Evolutionary conservation across 2,888 invertebrate species (phyloP).

Genomic region (Argyra leucocephala): DNA sequence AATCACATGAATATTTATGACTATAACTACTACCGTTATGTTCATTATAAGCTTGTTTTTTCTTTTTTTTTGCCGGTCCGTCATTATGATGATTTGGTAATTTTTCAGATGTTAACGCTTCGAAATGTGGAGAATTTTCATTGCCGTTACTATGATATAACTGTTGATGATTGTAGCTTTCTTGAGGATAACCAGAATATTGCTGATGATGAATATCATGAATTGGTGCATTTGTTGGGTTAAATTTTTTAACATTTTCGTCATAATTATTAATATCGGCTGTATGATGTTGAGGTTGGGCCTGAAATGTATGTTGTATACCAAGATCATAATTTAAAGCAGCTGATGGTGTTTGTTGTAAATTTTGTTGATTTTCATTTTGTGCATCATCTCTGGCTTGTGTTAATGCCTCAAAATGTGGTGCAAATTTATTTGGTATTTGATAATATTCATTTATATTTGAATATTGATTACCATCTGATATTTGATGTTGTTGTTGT

Average conservation of each 20-base stretch:
- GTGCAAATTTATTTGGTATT: neutral
- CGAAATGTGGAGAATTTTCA: conserved; percentile 11
- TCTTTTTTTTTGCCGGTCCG: neutral
- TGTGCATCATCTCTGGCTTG: neutral
- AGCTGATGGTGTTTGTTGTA: neutral
- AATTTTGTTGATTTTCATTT: neutral
- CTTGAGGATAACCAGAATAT: neutral
- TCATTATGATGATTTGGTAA: neutral
- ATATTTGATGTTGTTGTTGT: neutral
- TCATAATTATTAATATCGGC: neutral
- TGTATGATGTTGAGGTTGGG: neutral
- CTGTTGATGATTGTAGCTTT: neutral
- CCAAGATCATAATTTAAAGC: neutral
- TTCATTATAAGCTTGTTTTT: neutral
- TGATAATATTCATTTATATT: neutral
- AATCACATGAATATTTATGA: neutral
- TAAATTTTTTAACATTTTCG: neutral
- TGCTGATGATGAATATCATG: neutral
- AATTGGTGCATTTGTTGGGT: neutral
- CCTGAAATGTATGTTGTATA: neutral
- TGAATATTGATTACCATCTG: neutral
- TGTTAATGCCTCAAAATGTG: conserved; percentile 12
- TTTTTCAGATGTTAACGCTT: conserved; percentile 10
- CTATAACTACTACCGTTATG: neutral
- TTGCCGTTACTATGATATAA: neutral